Conservation (phyloP, 2,113 vertebrate genomes). For the Peucedramus taeniatus region DNA sequence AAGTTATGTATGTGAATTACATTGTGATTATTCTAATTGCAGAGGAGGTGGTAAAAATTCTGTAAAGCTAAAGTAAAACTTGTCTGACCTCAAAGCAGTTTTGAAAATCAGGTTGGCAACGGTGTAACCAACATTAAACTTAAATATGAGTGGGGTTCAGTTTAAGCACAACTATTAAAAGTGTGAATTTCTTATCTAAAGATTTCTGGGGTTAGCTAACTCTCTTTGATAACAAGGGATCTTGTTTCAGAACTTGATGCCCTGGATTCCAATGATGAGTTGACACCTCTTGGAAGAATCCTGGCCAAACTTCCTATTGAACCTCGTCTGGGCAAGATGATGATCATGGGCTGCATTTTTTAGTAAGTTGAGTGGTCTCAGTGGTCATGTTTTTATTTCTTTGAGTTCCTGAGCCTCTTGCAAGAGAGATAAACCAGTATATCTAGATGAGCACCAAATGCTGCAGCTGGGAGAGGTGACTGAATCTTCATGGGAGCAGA, state of each 20-base stretch:
- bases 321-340: constrained; percentile 96
- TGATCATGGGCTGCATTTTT: constrained; percentile 98
- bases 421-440: background rate
- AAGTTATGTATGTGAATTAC: background rate
- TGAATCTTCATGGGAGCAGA: background rate
- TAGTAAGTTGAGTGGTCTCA: constrained; percentile 74
- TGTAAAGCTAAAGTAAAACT: background rate
- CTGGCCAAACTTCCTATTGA: constrained; percentile 93
- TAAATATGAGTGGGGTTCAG: background rate
- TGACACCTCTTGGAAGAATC: constrained; percentile 92
- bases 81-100: background rate
- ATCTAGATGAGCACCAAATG: background rate
- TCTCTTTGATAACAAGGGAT: background rate
- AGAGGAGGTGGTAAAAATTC: background rate
- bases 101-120: background rate
- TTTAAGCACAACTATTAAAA: background rate
- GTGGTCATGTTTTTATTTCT: background rate
- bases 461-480: background rate
- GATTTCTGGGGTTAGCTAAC: background rate
- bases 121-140: background rate
- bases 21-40: background rate
- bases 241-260: constrained; percentile 86
- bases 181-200: background rate
- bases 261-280: constrained; percentile 88
- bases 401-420: background rate